These are phyloP conservation scores for Danio tinwini DNA, from an alignment of 2,797 vertebrate species.

Conservation along the genomic window DNA sequence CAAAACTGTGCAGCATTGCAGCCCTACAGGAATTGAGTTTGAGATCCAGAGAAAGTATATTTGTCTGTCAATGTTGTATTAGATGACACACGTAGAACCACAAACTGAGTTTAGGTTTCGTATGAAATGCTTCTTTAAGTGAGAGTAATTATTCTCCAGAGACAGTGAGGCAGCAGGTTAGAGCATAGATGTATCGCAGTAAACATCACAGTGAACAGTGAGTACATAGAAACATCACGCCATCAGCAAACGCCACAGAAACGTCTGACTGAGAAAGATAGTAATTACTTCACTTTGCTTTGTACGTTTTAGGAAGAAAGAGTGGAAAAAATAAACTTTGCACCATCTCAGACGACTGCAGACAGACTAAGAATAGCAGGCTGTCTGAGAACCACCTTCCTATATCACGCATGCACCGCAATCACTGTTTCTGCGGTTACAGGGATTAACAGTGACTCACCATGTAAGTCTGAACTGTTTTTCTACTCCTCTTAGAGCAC, in stretches of 20 bases:
- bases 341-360: background rate
- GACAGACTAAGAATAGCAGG: conserved; percentile 51
- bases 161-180: conserved; percentile 42
- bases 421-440: conserved; percentile 29
- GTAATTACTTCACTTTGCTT: conserved; percentile 26
- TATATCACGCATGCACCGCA: conserved; percentile 13
- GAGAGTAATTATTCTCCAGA: conserved; percentile 47
- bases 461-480: conserved; percentile 27
- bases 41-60: background rate
- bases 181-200: conserved; percentile 19
- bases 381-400: conserved; percentile 44
- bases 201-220: conserved; percentile 14
- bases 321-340: conserved; percentile 23
- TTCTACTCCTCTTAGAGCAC: conserved; percentile 6
- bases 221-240: conserved; percentile 27
- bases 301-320: conserved; percentile 9
- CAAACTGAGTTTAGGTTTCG: conserved; percentile 12
- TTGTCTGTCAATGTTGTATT: background rate
- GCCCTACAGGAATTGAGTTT: too few relatives aligned
- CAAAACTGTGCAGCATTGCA: too few relatives aligned
- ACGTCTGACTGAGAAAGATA: conserved; percentile 5
- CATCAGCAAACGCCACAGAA: conserved; percentile 4
- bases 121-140: conserved; percentile 26
- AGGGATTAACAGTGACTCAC: conserved; percentile 39
- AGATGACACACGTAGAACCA: conserved; percentile 1